phyloP scores from a whole-genome alignment of 2,797 vertebrate species.

The Antennarius maculatus region DNA sequence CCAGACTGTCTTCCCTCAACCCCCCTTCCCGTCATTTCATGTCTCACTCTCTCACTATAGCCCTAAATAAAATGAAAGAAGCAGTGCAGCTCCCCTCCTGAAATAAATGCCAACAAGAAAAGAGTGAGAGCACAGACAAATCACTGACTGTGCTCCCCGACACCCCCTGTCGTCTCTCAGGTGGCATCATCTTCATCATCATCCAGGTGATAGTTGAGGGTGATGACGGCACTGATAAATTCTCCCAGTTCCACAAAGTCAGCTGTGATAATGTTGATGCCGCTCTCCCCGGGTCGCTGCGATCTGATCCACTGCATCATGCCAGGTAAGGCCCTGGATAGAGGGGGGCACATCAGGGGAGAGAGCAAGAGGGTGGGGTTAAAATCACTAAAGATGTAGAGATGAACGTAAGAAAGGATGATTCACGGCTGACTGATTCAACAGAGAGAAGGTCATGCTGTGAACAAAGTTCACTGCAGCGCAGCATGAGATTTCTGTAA shows the following conservation, averaged over 20 bases:
- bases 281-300: slow-evolving; percentile 93
- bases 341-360: slow-evolving; percentile 13
- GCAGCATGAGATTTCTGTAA: slow-evolving; percentile 57
- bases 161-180: slow-evolving; percentile 79
- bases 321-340: slow-evolving; percentile 89
- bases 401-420: slow-evolving; percentile 15
- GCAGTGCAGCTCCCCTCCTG: slow-evolving; percentile 59
- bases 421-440: slow-evolving; percentile 43
- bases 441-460: slow-evolving; percentile 23
- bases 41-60: slow-evolving; percentile 59
- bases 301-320: slow-evolving; percentile 98
- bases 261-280: slow-evolving; percentile 96
- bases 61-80: slow-evolving; percentile 78
- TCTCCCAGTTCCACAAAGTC: slow-evolving; percentile 99
- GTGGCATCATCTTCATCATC: slow-evolving; percentile 91
- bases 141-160: slow-evolving; percentile 53
- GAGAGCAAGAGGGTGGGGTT: background rate
- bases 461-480: slow-evolving; percentile 48
- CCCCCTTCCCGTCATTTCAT: slow-evolving; percentile 16
- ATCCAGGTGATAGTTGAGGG: slow-evolving; percentile 94
- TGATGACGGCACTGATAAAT: slow-evolving; percentile 97
- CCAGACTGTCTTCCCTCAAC: slow-evolving; percentile 21
- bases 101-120: slow-evolving; percentile 76
- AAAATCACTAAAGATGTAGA: slow-evolving; percentile 28
- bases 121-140: slow-evolving; percentile 74